Evolutionary conservation across 2,888 invertebrate genomes (phyloP), one percentile per base, ranked within the genome.

Genomic region (Eremobia ochroleuca): DNA sequence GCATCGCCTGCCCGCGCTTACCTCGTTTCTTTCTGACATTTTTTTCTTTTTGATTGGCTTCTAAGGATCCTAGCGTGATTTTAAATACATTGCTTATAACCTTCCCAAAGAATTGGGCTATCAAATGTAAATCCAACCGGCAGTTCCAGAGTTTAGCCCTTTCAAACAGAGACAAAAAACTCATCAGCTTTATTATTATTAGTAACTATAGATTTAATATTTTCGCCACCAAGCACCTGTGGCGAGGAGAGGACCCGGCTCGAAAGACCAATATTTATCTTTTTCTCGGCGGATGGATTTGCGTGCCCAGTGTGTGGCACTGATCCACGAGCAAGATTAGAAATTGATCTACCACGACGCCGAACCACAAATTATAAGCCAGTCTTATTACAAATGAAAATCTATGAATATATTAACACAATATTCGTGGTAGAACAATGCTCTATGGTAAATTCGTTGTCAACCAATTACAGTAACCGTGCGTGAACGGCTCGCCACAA

Each of bases 401-500:
- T 21, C 8, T 31, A 40, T 75, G 49, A 49, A 61, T 49, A 40
- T 21, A 49, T n/a, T 21, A 28, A 31, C 21, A 61, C 28, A 55
- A 72, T 31, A 55, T 58, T 72, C 40, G 52, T 28, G 8, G 4
- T 31, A 49, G 18, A 74, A 67, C 71, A 81, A 81, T 69, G 34
- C 43, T 31, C 34, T 31, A 52, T n/a, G 59, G 64, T 76, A 58
- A 76, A 81, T 65, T 62, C 61, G 5, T 64, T 81, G 61, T 67
- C 70, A 73, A 62, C 31, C 28, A 81, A 73, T 83, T 73, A 83
- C 49, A 66, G 61, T 67, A 46, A 70, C 55, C 46, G 58, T 59
- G 46, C 40, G 59, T 70, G 69, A 25, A 37, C 43, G 21, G 18
- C 18, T 34, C 25, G 58, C 64, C 72, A 58, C 76, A 76, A 81